Percentiles rank a stretch among this genome's conserved stretches.
Evolutionary conservation across 2,797 vertebrate species (phyloP).

Genomic region (Leptatherina wallacei): DNA sequence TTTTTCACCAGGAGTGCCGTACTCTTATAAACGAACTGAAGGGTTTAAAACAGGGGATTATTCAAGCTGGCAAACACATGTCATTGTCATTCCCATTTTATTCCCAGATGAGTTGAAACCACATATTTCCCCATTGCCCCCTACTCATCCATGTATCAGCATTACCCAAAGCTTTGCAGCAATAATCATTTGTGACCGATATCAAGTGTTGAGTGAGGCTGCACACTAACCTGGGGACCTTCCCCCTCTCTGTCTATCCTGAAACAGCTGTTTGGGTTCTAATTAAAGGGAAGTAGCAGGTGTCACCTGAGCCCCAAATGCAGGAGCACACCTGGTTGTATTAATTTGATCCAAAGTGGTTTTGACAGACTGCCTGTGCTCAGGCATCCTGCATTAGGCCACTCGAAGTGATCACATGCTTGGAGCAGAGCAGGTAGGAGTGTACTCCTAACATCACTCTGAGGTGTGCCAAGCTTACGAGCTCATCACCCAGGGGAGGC

Average conservation of each 20-base stretch:
- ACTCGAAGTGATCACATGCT: constrained; percentile 72
- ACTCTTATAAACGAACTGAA: constrained; percentile 32
- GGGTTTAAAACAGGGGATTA: constrained; percentile 40
- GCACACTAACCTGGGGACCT: constrained; percentile 47
- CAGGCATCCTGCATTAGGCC: constrained; percentile 71
- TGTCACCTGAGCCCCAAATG: constrained; percentile 81
- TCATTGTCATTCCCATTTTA: constrained; percentile 27
- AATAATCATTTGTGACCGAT: constrained; percentile 68
- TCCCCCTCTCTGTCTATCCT: constrained; percentile 57
- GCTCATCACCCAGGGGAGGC: constrained; percentile 47
- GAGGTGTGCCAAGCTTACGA: constrained; percentile 50
- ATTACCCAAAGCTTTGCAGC: constrained; percentile 39
- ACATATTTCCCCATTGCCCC: constrained; percentile 9
- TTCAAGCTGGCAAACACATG: constrained; percentile 32
- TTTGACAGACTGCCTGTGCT: constrained; percentile 77
- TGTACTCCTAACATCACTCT: constrained; percentile 34
- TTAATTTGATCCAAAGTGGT: constrained; percentile 85
- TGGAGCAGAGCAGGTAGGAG: constrained; percentile 33
- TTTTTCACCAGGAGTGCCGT: constrained; percentile 52
- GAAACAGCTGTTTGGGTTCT: constrained; percentile 84
- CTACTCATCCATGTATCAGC: constrained; percentile 50
- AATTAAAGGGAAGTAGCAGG: constrained; percentile 86
- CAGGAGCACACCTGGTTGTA: constrained; percentile 81
- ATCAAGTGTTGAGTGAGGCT: constrained; percentile 52
- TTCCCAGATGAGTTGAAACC: constrained; percentile 3